A percentile compares a stretch with the other conserved stretches of the same genome.
phyloP scores from a whole-genome alignment of 2,888 invertebrate genomes.

The Agriopis aurantiaria region DNA sequence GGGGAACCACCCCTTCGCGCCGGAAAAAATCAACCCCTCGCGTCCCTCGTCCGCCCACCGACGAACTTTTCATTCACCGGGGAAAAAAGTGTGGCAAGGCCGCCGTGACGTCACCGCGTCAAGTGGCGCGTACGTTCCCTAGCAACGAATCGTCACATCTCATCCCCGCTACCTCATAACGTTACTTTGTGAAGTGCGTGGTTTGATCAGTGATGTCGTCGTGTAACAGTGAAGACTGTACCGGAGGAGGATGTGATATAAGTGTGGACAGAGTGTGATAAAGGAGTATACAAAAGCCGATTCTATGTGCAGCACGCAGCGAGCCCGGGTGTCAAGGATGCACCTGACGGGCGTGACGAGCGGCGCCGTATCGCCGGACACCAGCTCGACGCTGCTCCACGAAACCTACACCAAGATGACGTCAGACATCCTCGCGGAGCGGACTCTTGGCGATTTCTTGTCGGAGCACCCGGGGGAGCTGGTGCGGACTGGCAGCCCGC shows the following conservation, averaged over 20 bases:
- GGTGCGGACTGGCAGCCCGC: slow-evolving; percentile 96
- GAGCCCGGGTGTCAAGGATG: slow-evolving; percentile 83
- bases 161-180: slow-evolving; percentile 51
- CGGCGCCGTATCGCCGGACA: slow-evolving; percentile 89
- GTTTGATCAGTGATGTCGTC: slow-evolving; percentile 55
- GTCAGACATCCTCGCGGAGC: slow-evolving; percentile 95
- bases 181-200: slow-evolving; percentile 43
- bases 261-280: slow-evolving; percentile 68
- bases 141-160: slow-evolving; percentile 76
- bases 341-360: slow-evolving; percentile 82
- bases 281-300: slow-evolving; percentile 58
- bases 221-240: slow-evolving; percentile 56
- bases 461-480: slow-evolving; percentile 97
- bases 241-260: slow-evolving; percentile 56
- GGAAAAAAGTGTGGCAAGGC: slow-evolving; percentile 87
- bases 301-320: slow-evolving; percentile 84
- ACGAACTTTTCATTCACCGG: slow-evolving; percentile 88
- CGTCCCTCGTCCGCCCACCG: slow-evolving; percentile 83
- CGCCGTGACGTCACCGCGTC: slow-evolving; percentile 84
- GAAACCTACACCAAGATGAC: slow-evolving; percentile 96
- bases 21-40: slow-evolving; percentile 83
- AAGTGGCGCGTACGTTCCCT: slow-evolving; percentile 83
- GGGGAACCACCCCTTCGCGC: slow-evolving; percentile 79
- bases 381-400: slow-evolving; percentile 90
- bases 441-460: slow-evolving; percentile 94